phyloP scores from a whole-genome alignment of 2,113 vertebrate genomes.

The Perca flavescens region DNA sequence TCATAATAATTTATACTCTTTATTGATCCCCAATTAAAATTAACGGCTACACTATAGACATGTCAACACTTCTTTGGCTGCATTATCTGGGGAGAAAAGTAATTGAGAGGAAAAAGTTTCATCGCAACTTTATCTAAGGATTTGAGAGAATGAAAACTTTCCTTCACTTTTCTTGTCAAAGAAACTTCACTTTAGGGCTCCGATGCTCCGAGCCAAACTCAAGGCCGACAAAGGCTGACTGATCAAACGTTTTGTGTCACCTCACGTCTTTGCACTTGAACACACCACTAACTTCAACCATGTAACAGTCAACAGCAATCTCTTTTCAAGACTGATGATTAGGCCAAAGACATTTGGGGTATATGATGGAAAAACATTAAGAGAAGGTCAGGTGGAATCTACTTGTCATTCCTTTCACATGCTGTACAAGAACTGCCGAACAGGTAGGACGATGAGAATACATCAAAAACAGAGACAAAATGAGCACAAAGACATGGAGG shows the following conservation, averaged over 20 bases:
- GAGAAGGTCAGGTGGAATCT: slow-evolving; percentile 23
- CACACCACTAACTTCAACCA: slow-evolving; percentile 20
- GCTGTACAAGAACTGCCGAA: slow-evolving; percentile 27
- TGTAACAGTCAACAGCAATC: slow-evolving; percentile 2
- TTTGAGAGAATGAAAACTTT: slow-evolving; percentile 10
- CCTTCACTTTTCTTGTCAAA: neutral
- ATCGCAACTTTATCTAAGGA: neutral
- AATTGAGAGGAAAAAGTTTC: neutral
- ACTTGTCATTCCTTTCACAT: slow-evolving; percentile 48
- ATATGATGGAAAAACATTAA: slow-evolving; percentile 39
- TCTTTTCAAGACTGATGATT: slow-evolving; percentile 19
- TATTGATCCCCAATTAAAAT: no score
- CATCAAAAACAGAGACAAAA: slow-evolving; percentile 32
- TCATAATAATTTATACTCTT: no score
- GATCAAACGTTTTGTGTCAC: slow-evolving; percentile 35
- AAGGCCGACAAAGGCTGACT: slow-evolving; percentile 24
- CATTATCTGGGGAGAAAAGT: neutral
- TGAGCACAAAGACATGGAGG: slow-evolving; percentile 23
- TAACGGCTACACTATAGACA: neutral
- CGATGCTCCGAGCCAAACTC: neutral
- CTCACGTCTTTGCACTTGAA: slow-evolving; percentile 41
- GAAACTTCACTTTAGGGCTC: slow-evolving; percentile 18
- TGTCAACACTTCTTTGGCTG: no score
- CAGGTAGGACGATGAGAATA: slow-evolving; percentile 26
- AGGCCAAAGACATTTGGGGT: slow-evolving; percentile 34